Percentiles rank a stretch among this genome's conserved stretches.
These are phyloP conservation scores for Beroe ovata DNA, from an alignment of 37 sponge, comb jelly and placozoan genomes.

Conservation along the genomic window DNA sequence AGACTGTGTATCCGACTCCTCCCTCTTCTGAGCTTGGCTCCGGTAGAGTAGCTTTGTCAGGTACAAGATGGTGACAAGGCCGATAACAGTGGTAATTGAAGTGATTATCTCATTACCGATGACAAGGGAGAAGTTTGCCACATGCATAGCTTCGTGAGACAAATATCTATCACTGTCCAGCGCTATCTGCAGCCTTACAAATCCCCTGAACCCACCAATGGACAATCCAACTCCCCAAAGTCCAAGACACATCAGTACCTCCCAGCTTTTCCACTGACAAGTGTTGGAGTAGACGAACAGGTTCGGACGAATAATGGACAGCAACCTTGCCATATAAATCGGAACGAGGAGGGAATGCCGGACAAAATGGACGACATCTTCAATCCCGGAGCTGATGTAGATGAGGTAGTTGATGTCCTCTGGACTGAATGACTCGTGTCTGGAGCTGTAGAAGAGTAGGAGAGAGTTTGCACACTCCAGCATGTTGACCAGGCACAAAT, in stretches of 20 bases:
- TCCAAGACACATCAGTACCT: neutral
- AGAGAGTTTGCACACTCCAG: conserved; percentile 27
- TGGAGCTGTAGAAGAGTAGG: neutral
- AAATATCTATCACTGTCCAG: too few relatives aligned
- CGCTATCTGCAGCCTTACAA: neutral
- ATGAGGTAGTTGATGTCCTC: conserved; percentile 2
- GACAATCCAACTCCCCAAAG: neutral
- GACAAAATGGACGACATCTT: conserved; percentile 11
- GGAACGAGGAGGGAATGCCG: neutral
- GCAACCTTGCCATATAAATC: neutral
- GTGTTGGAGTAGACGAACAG: neutral
- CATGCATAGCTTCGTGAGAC: neutral
- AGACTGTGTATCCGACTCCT: neutral
- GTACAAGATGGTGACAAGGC: conserved; percentile 5
- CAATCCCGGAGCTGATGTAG: conserved; percentile 18
- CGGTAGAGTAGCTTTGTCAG: neutral
- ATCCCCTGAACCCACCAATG: conserved; percentile 7
- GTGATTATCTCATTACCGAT: neutral
- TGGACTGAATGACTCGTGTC: neutral
- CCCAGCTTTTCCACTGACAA: neutral
- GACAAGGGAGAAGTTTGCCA: neutral
- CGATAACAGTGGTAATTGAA: neutral
- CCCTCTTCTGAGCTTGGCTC: neutral
- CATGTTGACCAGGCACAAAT: conserved; percentile 6
- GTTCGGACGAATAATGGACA: neutral